Percentiles rank a stretch among this genome's conserved stretches.
These are phyloP conservation scores for Eulithis prunata DNA, from an alignment of 2,888 invertebrate genomes.

Conservation along the genomic window DNA sequence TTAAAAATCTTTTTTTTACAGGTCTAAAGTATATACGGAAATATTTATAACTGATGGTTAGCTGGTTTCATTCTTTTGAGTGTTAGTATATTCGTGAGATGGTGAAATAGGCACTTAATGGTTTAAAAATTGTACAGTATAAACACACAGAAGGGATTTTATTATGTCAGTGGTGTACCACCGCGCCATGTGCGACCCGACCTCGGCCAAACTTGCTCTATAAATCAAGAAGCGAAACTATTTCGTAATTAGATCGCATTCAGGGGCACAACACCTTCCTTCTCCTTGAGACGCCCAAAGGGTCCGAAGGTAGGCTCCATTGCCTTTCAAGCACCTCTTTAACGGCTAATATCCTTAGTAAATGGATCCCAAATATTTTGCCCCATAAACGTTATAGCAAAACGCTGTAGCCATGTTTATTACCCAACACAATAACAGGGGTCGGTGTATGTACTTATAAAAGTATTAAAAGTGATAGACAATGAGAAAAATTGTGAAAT, in stretches of 20 bases:
- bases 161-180: slow-evolving; percentile 69
- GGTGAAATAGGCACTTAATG: too few relatives aligned
- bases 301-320: slow-evolving; percentile 77
- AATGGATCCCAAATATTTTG: slow-evolving; percentile 81
- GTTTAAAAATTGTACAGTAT: background rate
- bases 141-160: slow-evolving; percentile 55
- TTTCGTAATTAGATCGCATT: slow-evolving; percentile 85
- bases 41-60: too few relatives aligned
- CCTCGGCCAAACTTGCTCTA: slow-evolving; percentile 78
- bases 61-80: too few relatives aligned
- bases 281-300: slow-evolving; percentile 79
- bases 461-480: slow-evolving; percentile 30
- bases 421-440: slow-evolving; percentile 43
- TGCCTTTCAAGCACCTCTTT: slow-evolving; percentile 83
- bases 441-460: slow-evolving; percentile 11
- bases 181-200: slow-evolving; percentile 71
- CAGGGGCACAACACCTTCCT: slow-evolving; percentile 82
- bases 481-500: slow-evolving; percentile 48
- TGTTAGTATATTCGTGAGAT: too few relatives aligned
- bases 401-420: slow-evolving; percentile 75
- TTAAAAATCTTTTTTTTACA: too few relatives aligned
- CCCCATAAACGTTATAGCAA: slow-evolving; percentile 68
- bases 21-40: too few relatives aligned
- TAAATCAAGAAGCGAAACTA: slow-evolving; percentile 85
- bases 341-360: slow-evolving; percentile 82